Conservation (phyloP, 2,113 vertebrate genomes). For the Leptosomus discolor region DNA sequence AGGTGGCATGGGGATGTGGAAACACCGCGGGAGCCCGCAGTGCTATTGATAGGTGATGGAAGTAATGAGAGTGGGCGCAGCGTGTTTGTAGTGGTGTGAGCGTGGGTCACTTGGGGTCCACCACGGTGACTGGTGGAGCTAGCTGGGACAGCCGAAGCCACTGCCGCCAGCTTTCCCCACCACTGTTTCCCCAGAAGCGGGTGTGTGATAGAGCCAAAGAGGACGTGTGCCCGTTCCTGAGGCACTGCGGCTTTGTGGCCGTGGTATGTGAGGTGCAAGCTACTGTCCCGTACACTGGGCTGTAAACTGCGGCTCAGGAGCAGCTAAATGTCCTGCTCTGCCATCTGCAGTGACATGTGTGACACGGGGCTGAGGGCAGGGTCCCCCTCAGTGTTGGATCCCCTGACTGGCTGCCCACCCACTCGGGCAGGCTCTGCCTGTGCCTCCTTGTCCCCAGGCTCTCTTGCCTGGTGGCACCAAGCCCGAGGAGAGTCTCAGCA, state of each 20-base stretch:
- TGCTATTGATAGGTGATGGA: fast-evolving
- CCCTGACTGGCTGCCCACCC: fast-evolving
- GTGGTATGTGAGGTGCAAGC: background rate
- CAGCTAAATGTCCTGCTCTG: background rate
- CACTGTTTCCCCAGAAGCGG: background rate
- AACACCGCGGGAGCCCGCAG: fast-evolving
- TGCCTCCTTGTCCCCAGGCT: background rate
- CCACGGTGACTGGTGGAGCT: background rate
- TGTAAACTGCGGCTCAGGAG: background rate
- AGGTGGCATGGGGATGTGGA: background rate
- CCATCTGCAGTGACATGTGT: fast-evolving
- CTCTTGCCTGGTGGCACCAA: background rate
- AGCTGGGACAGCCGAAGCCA: background rate
- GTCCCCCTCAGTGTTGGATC: fast-evolving
- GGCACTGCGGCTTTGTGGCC: fast-evolving
- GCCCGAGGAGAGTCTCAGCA: background rate
- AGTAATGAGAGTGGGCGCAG: fast-evolving
- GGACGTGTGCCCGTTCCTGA: fast-evolving
- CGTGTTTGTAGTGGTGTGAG: fast-evolving
- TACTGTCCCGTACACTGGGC: background rate
- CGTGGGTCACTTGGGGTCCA: fast-evolving
- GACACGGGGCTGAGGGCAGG: fast-evolving
- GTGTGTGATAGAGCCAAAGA: background rate
- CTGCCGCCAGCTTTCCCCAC: fast-evolving
- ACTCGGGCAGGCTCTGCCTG: background rate